phyloP scores from a whole-genome alignment of 2,888 invertebrate genomes.

The Dolomedes plantarius region DNA sequence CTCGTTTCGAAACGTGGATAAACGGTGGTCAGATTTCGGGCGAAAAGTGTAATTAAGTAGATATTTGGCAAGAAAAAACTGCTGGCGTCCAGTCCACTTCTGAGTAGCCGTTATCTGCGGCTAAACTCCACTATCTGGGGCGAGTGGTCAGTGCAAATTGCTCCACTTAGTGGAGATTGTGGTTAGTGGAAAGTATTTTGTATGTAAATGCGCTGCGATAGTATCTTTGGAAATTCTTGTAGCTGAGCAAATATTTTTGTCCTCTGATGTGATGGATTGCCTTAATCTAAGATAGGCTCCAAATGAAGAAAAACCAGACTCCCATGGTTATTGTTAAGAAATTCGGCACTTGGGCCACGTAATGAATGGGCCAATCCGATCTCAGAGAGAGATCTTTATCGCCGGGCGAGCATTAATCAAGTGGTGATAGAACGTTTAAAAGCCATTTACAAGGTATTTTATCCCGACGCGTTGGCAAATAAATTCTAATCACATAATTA shows the following conservation, averaged over 20 bases:
- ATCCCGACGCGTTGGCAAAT: conserved; percentile 1
- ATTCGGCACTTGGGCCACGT: not conserved
- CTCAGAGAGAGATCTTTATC: not conserved
- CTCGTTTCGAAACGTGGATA: not conserved
- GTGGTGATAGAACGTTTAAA: not conserved
- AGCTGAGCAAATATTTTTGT: conserved; percentile 8
- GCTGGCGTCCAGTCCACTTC: conserved; percentile 25
- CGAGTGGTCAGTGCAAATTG: conserved; percentile 40
- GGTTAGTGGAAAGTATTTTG: conserved; percentile 23
- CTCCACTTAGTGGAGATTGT: conserved; percentile 38
- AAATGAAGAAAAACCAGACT: not conserved
- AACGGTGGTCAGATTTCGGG: not conserved
- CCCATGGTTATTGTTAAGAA: not conserved
- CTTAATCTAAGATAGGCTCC: not conserved
- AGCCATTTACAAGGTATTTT: not conserved
- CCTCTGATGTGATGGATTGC: conserved; percentile 23
- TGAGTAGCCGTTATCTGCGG: conserved; percentile 40
- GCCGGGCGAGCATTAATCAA: not conserved
- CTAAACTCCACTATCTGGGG: conserved; percentile 17
- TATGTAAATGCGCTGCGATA: conserved; percentile 49
- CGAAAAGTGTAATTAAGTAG: not conserved
- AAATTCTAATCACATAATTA: conserved; percentile 1
- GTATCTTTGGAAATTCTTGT: conserved; percentile 18
- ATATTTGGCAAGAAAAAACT: not conserved
- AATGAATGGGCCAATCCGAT: not conserved